A percentile compares a stretch with the other conserved stretches of the same genome.
phyloP scores from a whole-genome alignment of 64 coral and sea anemone species.

The Montipora sp. region DNA sequence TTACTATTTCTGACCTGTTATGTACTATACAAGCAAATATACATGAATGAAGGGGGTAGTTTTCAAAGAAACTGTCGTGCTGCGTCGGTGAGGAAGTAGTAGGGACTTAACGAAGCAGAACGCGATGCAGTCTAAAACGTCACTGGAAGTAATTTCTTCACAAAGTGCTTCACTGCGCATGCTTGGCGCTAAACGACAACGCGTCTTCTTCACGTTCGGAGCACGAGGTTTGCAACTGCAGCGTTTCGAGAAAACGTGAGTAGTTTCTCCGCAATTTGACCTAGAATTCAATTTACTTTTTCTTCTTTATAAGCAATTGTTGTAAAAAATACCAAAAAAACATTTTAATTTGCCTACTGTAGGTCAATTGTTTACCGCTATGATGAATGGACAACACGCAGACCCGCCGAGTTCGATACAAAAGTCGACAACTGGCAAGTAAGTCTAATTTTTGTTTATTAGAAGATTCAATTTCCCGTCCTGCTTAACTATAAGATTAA shows the following conservation, averaged over 20 bases:
- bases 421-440: background rate
- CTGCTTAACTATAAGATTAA: constrained; percentile 23
- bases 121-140: background rate
- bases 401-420: constrained; percentile 34
- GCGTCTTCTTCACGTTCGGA: background rate
- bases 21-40: no score
- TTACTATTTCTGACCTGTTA: no score
- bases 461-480: constrained; percentile 9
- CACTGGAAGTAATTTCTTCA: constrained; percentile 2
- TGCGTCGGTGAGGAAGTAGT: no score
- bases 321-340: constrained; percentile 21
- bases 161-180: background rate
- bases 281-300: constrained; percentile 17
- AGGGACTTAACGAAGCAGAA: background rate
- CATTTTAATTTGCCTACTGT: background rate
- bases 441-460: constrained; percentile 20
- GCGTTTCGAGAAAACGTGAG: constrained; percentile 20
- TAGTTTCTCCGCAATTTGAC: constrained; percentile 15
- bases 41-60: no score
- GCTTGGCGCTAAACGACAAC: background rate
- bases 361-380: background rate
- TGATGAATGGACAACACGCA: constrained; percentile 24
- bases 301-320: constrained; percentile 5
- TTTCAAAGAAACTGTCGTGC: no score
- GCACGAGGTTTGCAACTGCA: background rate